These are phyloP conservation scores for Phyllostomus discolor DNA, from an alignment of 2,113 vertebrate species.

Conservation along the genomic window DNA sequence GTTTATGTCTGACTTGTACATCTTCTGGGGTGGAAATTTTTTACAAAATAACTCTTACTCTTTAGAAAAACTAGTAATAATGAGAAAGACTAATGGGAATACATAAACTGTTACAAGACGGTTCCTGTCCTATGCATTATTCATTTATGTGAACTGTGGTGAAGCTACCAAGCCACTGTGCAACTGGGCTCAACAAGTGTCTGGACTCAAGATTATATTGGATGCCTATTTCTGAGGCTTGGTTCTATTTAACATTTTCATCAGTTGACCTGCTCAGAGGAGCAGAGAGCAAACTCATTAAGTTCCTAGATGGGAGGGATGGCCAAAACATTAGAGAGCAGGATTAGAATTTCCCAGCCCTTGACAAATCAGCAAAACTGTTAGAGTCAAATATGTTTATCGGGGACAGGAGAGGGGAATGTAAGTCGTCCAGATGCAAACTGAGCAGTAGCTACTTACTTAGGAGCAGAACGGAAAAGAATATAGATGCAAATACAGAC, in stretches of 20 bases:
- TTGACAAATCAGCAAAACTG: conserved; percentile 59
- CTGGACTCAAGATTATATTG: conserved; percentile 31
- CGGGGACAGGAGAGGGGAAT: not conserved
- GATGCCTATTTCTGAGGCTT: conserved; percentile 48
- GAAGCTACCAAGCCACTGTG: conserved; percentile 36
- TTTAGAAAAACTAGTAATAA: conserved; percentile 49
- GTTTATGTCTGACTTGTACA: conserved; percentile 2
- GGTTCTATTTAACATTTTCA: conserved; percentile 61
- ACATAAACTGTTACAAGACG: conserved; percentile 23
- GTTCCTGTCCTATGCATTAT: conserved; percentile 52
- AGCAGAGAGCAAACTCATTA: conserved; percentile 67
- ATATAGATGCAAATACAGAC: not conserved
- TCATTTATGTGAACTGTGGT: conserved; percentile 55
- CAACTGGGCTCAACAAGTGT: conserved; percentile 47
- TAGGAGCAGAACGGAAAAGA: not conserved
- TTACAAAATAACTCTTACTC: conserved; percentile 45
- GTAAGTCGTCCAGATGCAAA: not conserved
- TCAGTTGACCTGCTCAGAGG: conserved; percentile 50
- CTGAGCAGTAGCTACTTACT: not conserved
- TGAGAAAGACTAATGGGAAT: conserved; percentile 34
- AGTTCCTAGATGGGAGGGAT: conserved; percentile 49
- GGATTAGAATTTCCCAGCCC: conserved; percentile 47
- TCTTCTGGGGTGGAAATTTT: not conserved
- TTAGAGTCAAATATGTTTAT: conserved; percentile 44
- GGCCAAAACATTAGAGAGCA: conserved; percentile 46